These are phyloP conservation scores for Nomada goodeniana DNA, from an alignment of 2,888 invertebrate genomes.

Conservation along the genomic window DNA sequence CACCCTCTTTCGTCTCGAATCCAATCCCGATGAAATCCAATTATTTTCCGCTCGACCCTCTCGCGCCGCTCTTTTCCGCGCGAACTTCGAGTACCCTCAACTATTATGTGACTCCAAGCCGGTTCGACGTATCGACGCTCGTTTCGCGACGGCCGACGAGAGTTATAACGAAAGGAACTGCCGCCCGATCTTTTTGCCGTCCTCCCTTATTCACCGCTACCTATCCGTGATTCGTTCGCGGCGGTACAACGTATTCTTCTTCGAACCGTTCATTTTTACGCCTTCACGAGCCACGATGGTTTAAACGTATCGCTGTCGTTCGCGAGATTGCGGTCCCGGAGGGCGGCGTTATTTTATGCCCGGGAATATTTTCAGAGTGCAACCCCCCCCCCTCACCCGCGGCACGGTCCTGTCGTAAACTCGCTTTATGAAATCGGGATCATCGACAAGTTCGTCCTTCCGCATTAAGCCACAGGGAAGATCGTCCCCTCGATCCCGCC, in stretches of 20 bases:
- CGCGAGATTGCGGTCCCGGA: neutral
- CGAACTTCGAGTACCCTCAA: conserved; percentile 44
- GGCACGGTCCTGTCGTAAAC: neutral
- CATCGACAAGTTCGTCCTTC: conserved; percentile 20
- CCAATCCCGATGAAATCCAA: conserved; percentile 46
- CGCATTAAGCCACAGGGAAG: conserved; percentile 9
- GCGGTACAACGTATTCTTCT: neutral
- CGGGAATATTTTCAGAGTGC: conserved; percentile 11
- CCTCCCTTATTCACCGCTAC: neutral
- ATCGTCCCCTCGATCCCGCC: conserved; percentile 6
- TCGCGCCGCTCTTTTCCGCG: conserved; percentile 35
- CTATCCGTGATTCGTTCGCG: neutral
- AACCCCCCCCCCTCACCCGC: neutral
- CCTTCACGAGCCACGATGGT: neutral
- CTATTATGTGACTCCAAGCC: conserved; percentile 43
- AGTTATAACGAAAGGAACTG: conserved; percentile 27
- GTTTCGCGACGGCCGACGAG: conserved; percentile 25
- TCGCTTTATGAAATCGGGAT: conserved; percentile 43
- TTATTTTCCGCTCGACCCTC: conserved; percentile 48
- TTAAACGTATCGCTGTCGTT: neutral
- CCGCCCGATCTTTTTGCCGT: neutral
- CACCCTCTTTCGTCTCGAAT: neutral
- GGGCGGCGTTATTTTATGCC: conserved; percentile 8
- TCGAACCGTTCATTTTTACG: neutral
- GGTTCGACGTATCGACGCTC: conserved; percentile 38